A percentile compares a stretch with the other conserved stretches of the same genome.
These are phyloP conservation scores for Spea hammondii DNA, from an alignment of 2,797 vertebrate genomes.

Conservation along the genomic window DNA sequence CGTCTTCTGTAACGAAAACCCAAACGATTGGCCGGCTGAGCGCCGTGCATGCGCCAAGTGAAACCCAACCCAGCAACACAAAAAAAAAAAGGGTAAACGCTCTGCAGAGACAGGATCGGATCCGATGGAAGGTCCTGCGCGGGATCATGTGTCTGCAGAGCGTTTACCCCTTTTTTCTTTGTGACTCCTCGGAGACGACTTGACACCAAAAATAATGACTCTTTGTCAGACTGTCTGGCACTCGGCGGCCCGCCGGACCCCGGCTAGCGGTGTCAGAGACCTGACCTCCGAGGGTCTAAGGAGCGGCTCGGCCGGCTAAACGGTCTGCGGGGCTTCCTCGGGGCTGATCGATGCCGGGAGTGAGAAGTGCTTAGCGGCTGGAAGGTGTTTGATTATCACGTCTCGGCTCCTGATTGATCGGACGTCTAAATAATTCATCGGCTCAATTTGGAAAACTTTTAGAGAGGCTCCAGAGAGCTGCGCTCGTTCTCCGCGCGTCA, in stretches of 20 bases:
- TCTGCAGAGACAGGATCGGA: constrained; percentile 25
- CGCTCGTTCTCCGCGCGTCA: constrained; percentile 45
- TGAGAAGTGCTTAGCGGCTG: constrained; percentile 64
- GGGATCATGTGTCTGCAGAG: too few species aligned
- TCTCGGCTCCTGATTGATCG: constrained; percentile 64
- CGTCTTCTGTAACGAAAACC: too few species aligned
- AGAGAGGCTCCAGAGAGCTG: constrained; percentile 46
- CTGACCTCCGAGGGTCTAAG: constrained; percentile 63
- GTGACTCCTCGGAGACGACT: constrained; percentile 60
- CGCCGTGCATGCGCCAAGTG: neutral
- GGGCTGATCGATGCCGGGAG: constrained; percentile 64
- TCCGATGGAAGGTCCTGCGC: neutral
- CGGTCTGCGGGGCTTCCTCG: constrained; percentile 60
- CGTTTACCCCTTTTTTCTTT: constrained; percentile 49
- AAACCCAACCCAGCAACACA: neutral
- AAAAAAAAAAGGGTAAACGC: neutral
- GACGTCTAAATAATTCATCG: constrained; percentile 68
- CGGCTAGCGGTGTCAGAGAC: constrained; percentile 71
- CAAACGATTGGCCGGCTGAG: neutral
- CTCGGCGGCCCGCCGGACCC: constrained; percentile 63
- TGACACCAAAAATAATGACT: constrained; percentile 66
- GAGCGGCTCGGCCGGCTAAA: constrained; percentile 59
- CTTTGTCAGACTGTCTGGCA: constrained; percentile 67
- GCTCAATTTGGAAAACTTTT: constrained; percentile 48
- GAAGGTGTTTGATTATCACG: constrained; percentile 63